Conservation (phyloP, 2,113 vertebrate genomes). For the Aix galericulata region DNA sequence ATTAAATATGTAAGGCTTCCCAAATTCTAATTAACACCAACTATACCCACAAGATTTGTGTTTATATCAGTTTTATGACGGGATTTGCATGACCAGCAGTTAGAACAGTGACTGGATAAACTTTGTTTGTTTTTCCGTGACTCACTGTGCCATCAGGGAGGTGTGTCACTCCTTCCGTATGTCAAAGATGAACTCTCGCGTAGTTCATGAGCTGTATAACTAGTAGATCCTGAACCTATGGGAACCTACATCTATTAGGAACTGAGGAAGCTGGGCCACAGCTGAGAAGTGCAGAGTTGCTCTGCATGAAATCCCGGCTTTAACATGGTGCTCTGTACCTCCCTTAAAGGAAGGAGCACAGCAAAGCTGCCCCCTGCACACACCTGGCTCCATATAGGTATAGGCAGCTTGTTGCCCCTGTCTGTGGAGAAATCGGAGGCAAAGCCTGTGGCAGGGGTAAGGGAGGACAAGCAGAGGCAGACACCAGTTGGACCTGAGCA, state of each 20-base stretch:
- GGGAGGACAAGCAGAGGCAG: not conserved
- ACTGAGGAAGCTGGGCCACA: not conserved
- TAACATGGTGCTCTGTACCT: not conserved
- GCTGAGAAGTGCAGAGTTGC: not conserved
- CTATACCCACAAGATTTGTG: not conserved
- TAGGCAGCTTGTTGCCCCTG: not conserved
- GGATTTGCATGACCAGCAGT: not conserved
- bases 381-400: not conserved
- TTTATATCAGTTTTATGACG: not conserved
- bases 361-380: accelerated
- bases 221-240: not conserved
- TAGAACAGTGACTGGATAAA: not conserved
- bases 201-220: not conserved
- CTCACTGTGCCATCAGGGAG: not conserved
- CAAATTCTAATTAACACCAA: not conserved
- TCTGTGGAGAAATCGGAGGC: not conserved
- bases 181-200: not conserved
- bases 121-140: not conserved
- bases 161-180: not conserved
- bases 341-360: not conserved
- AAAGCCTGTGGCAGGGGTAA: not conserved
- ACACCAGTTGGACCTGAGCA: not conserved
- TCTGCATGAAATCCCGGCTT: not conserved
- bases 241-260: not conserved
- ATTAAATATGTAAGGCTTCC: not conserved